These are phyloP conservation scores for Sclerurus mexicanus DNA, from an alignment of 2,113 vertebrate genomes.

Conservation along the genomic window DNA sequence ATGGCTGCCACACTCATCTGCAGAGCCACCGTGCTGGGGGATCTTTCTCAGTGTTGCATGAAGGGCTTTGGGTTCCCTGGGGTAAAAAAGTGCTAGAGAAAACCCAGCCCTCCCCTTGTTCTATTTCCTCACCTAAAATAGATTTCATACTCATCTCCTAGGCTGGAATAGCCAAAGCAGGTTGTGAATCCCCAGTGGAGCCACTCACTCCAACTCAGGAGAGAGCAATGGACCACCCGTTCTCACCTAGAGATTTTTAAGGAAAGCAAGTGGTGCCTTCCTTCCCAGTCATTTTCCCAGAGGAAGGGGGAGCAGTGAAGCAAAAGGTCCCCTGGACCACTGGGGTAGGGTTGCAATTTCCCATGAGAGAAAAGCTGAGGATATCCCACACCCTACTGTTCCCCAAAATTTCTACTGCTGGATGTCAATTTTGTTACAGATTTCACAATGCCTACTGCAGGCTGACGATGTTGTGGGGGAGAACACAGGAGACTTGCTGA, in stretches of 20 bases:
- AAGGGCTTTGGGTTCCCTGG: conserved; percentile 51
- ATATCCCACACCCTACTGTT: background rate
- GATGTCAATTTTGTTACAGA: background rate
- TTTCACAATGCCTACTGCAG: conserved; percentile 14
- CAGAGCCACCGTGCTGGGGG: background rate
- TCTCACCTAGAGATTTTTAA: background rate
- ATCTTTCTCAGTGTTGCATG: conserved; percentile 42
- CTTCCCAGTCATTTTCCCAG: background rate
- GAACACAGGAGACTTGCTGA: conserved; percentile 27
- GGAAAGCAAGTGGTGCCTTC: background rate
- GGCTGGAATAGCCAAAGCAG: background rate
- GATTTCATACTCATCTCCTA: background rate
- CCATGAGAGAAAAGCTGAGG: background rate
- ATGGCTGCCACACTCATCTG: conserved; percentile 18
- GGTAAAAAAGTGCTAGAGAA: conserved; percentile 19
- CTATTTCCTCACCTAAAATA: conserved; percentile 19
- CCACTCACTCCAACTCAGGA: background rate
- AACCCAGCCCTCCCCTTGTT: background rate
- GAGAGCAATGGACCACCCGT: accelerated
- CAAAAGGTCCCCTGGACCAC: background rate
- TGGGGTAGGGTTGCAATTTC: background rate
- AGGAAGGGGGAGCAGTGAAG: background rate
- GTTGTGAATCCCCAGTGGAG: background rate
- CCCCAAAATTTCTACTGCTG: background rate
- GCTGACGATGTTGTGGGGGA: background rate